Percentiles rank a stretch among this genome's conserved stretches.
These are phyloP conservation scores for roundworm (Caenorhabditis elegans) DNA, from an alignment of 1,140 invertebrate genomes.

Conservation along the genomic window WBcel235 BX284603.4:11143001-11143500, in stretches of 20 bases:
- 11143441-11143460: neutral
- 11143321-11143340: neutral
- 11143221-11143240: neutral
- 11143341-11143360: neutral
- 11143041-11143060: neutral
- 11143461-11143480: neutral
- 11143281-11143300: neutral
- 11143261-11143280: neutral
- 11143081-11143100: neutral
- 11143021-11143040: neutral
- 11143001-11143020: conserved; percentile 33
- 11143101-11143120: neutral
- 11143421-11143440: neutral
- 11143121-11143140: neutral
- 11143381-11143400: neutral
- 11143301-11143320: neutral
- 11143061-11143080: neutral
- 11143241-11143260: neutral
- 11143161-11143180: neutral
- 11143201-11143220: neutral
- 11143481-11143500: conserved; percentile 35
- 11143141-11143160: neutral
- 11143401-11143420: conserved; percentile 13
- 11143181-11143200: neutral
- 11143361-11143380: neutral